Conservation (phyloP, 2,888 invertebrate genomes). For the Lymantria monacha region DNA sequence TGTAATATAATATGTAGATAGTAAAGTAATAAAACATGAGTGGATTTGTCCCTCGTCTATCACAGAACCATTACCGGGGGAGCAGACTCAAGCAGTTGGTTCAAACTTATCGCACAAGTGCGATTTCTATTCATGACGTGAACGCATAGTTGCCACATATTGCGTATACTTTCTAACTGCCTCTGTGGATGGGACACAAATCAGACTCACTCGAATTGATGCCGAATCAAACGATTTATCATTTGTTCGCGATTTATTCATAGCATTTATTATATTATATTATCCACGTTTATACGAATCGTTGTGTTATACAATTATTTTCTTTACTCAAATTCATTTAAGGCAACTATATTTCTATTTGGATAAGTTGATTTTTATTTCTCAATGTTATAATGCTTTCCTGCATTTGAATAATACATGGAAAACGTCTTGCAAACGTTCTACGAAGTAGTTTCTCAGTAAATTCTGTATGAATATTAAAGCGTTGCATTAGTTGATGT, state of each 20-base stretch:
- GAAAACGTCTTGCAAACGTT: constrained; percentile 22
- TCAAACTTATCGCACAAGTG: constrained; percentile 61
- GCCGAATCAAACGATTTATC: constrained; percentile 29
- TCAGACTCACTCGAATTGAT: constrained; percentile 34
- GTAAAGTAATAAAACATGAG: constrained; percentile 48
- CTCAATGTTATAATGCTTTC: background rate
- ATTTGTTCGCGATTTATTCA: constrained; percentile 1
- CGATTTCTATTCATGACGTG: constrained; percentile 73
- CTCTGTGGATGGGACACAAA: constrained; percentile 25
- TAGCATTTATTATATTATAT: constrained; percentile 29
- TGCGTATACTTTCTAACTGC: constrained; percentile 35
- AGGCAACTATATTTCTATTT: background rate
- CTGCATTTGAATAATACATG: constrained; percentile 11
- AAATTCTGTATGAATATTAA: constrained; percentile 30
- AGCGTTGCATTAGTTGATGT: constrained; percentile 15
- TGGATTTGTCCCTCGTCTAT: constrained; percentile 49
- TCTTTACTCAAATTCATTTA: background rate
- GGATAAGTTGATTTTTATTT: background rate
- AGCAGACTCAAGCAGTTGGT: constrained; percentile 31
- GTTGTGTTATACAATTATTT: background rate
- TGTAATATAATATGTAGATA: constrained; percentile 35
- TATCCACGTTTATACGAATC: constrained; percentile 19
- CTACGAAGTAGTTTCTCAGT: constrained; percentile 22
- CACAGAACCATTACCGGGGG: constrained; percentile 42
- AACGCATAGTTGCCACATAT: constrained; percentile 39